These are phyloP conservation scores for Lagorchestes hirsutus DNA, from an alignment of 2,797 vertebrate species.

Conservation along the genomic window DNA sequence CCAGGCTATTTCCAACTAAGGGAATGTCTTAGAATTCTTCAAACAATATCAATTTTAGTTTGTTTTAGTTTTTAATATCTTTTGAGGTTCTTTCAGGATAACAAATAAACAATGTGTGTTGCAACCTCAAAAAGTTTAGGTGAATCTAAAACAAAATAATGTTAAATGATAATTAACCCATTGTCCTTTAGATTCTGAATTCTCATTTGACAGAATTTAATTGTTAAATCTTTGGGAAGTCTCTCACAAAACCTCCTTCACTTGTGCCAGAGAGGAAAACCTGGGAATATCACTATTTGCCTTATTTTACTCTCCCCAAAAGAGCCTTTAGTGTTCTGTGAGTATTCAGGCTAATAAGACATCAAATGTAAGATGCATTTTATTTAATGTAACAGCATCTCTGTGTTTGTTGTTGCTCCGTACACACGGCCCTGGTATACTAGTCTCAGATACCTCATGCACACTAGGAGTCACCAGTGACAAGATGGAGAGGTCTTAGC, in stretches of 20 bases:
- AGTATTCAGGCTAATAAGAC: background rate
- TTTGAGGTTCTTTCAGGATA: slow-evolving; percentile 24
- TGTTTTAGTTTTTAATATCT: slow-evolving; percentile 34
- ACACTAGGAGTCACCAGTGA: background rate
- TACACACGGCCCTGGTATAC: background rate
- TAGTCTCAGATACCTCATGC: background rate
- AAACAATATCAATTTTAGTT: slow-evolving; percentile 39
- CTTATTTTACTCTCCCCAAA: background rate
- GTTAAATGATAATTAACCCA: background rate
- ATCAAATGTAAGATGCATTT: background rate
- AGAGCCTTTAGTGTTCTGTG: background rate
- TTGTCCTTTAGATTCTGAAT: background rate
- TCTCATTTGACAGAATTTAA: background rate
- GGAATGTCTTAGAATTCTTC: slow-evolving; percentile 16
- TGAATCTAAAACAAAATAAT: slow-evolving; percentile 16
- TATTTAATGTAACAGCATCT: background rate
- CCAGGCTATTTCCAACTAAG: background rate
- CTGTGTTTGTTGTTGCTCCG: background rate
- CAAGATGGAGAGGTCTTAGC: background rate
- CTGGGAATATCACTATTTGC: background rate
- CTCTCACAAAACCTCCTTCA: background rate
- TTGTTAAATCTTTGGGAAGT: background rate
- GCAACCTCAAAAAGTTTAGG: slow-evolving; percentile 1
- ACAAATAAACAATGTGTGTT: background rate
- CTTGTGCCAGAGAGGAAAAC: background rate